Evolutionary conservation across 2,113 vertebrate genomes (phyloP).

Genomic region (Cygnus buccinator): DNA sequence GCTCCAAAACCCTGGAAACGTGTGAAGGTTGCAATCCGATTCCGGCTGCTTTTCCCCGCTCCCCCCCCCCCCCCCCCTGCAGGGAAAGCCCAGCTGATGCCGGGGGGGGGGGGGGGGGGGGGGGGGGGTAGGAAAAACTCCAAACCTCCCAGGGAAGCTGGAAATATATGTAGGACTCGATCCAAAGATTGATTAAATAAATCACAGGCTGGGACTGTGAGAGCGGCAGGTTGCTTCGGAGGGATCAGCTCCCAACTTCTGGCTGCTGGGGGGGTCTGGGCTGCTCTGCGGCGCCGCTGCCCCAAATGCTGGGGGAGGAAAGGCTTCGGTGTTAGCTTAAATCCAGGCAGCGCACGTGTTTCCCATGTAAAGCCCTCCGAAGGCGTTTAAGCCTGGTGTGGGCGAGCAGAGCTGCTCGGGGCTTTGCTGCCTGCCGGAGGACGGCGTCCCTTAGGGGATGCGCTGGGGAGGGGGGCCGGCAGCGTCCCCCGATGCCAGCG

Average conservation of each 20-base stretch:
- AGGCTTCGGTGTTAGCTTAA: fast-evolving
- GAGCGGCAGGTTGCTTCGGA: background rate
- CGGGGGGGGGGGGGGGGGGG: fast-evolving
- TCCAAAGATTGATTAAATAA: background rate
- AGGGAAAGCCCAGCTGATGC: slow-evolving; percentile 14
- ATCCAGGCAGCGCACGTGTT: fast-evolving
- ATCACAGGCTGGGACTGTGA: background rate
- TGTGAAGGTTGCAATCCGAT: background rate
- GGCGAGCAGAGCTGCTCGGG: background rate
- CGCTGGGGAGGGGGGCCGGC: background rate
- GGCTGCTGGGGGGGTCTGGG: background rate
- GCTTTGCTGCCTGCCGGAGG: background rate
- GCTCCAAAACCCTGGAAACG: background rate
- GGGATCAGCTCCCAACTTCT: background rate
- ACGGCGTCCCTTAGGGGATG: background rate
- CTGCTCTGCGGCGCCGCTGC: background rate
- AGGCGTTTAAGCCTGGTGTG: background rate
- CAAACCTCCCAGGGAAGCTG: slow-evolving; percentile 6
- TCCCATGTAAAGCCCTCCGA: fast-evolving
- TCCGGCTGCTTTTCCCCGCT: background rate
- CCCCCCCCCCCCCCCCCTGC: background rate
- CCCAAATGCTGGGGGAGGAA: fast-evolving
- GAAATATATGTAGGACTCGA: background rate
- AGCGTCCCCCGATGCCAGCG: background rate
- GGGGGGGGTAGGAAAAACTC: background rate